Base-by-base conservation (phyloP, 2,113 vertebrate species). In the Myrmecobius fasciatus region DNA sequence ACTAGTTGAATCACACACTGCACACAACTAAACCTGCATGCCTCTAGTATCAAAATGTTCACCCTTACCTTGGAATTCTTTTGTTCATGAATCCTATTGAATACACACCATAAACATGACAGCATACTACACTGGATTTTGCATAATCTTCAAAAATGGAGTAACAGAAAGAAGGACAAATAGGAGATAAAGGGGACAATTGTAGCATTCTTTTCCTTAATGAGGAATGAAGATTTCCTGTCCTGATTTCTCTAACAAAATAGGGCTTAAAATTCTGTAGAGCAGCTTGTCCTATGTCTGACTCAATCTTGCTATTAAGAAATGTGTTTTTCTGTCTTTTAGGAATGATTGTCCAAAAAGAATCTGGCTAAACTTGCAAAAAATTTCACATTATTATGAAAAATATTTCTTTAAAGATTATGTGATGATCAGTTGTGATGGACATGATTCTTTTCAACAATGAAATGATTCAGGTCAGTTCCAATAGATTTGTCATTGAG, bases 181-280 rank as follows among this genome's bases (percentile, higher is more conserved):
- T 97, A 92, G 95, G 92, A 97, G 96, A 96, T 97, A 96, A 97
- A 97, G 96, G 94, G 12, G 92, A 96, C 97, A 97, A 93, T 95
- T 97, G 96, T 89, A 92, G 95, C 53, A 92, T 95, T 97, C 43
- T 97, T 96, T 95, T 91, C 95, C 97, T 96, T 94, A 91, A 94
- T 96, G 91, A 97, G 93, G 95, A 97, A 96, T 94, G 60, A 94
- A 97, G 93, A 96, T 97, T 97, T 98, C 96, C 97, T 97, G 97
- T 90, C 94, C 89, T 92, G 49, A 93, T 95, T 97, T 97, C 47
- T 97, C 96, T 97, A 94, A 97, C 97, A 96, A 94, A 95, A 95
- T 28, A 56, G 89, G 54, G 51, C n/a, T 53, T 93, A 47, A 53
- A 28, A 60, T 60, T 60, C 48, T 88, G 47, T 24, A n/a, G 47